phyloP scores from a whole-genome alignment of 2,113 vertebrate genomes.

The Chionomys nivalis region DNA sequence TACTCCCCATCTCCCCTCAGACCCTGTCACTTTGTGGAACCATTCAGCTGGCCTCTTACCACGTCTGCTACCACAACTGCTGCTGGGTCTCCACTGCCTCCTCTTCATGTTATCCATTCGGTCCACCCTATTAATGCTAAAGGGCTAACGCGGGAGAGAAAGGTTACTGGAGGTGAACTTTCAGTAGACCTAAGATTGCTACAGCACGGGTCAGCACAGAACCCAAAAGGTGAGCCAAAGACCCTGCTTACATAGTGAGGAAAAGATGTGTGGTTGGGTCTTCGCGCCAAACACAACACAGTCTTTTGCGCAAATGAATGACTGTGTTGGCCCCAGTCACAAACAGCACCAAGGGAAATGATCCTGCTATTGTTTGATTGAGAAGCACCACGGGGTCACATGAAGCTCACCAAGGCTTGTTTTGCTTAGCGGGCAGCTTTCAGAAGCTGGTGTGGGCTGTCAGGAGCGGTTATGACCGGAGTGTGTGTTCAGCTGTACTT shows the following conservation, averaged over 20 bases:
- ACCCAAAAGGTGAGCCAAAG: not conserved
- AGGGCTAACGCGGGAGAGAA: not conserved
- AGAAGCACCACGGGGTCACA: not conserved
- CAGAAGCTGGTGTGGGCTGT: not conserved
- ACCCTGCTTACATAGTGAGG: not conserved
- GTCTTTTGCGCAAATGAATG: not conserved
- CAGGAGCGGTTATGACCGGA: not conserved
- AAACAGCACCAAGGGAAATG: not conserved
- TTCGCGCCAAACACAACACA: not conserved
- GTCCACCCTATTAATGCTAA: not conserved
- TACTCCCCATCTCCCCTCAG: not conserved
- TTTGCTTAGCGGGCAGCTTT: not conserved
- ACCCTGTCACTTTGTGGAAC: not conserved
- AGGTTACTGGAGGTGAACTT: not conserved
- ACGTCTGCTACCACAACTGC: not conserved
- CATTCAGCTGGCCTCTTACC: not conserved
- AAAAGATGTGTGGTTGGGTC: too few relatives aligned
- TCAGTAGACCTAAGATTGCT: not conserved
- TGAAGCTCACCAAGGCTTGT: not conserved
- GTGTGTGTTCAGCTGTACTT: not conserved
- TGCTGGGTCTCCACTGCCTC: not conserved
- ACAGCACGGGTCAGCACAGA: not conserved
- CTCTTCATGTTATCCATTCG: not conserved
- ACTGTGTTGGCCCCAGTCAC: not conserved
- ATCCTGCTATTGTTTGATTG: not conserved